Evolutionary conservation across 2,113 vertebrate species (phyloP).

Genomic region (Nannobrachium achirus): DNA sequence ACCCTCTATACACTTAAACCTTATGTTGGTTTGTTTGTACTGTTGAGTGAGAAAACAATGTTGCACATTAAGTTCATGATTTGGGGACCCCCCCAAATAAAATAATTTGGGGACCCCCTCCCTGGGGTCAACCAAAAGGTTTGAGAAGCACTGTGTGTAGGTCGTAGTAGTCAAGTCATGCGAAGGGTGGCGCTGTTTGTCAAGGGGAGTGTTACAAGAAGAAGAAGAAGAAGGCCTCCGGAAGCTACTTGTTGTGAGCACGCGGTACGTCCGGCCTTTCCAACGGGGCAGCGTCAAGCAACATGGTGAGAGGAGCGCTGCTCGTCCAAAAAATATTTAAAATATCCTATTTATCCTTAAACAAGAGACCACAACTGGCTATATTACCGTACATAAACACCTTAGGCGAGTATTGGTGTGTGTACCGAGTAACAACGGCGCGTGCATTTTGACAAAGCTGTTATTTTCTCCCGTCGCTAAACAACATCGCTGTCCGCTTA

Average conservation of each 20-base stretch:
- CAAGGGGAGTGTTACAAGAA: no score
- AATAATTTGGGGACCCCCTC: no score
- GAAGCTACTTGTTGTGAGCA: slow-evolving; percentile 62
- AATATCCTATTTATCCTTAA: neutral
- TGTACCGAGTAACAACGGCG: fast-evolving
- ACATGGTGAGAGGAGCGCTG: slow-evolving; percentile 54
- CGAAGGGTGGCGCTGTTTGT: no score
- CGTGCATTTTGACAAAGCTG: neutral
- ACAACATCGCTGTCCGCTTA: neutral
- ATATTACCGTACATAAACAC: neutral
- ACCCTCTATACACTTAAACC: no score
- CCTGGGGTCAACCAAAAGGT: no score
- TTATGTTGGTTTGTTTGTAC: no score
- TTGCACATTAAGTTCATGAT: no score
- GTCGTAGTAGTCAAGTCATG: no score
- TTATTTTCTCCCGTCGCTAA: neutral
- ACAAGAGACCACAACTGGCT: fast-evolving
- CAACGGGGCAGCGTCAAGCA: slow-evolving; percentile 54
- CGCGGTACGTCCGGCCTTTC: slow-evolving; percentile 76
- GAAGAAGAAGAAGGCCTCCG: slow-evolving; percentile 59
- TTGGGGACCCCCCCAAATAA: no score
- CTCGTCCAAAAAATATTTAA: fast-evolving
- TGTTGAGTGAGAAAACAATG: no score
- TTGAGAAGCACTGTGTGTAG: no score
- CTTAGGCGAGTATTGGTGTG: fast-evolving